A percentile compares a stretch with the other conserved stretches of the same genome.
Evolutionary conservation across 2,888 invertebrate genomes (phyloP).

Genomic region (Drosophila infuscata): DNA sequence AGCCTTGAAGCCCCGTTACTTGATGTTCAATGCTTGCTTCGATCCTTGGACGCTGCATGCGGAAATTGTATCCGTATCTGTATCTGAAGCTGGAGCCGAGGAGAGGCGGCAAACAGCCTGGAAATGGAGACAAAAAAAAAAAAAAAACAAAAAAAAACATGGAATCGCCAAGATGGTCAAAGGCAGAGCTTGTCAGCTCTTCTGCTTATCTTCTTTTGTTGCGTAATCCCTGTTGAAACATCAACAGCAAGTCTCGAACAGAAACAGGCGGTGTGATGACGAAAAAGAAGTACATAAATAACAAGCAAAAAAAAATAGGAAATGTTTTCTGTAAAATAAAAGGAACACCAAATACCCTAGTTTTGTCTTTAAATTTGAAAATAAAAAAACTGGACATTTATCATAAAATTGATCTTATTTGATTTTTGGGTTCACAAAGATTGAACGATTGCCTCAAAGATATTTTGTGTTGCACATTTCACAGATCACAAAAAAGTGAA

Average conservation of each 20-base stretch:
- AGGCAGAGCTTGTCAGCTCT: slow-evolving; percentile 38
- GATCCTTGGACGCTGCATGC: neutral
- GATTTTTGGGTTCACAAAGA: neutral
- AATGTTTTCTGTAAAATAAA: neutral
- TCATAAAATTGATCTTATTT: neutral
- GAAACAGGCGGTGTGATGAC: slow-evolving; percentile 6
- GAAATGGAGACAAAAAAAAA: neutral
- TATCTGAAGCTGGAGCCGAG: neutral
- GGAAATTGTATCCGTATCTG: neutral
- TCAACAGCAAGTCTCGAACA: slow-evolving; percentile 41
- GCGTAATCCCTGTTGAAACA: slow-evolving; percentile 41
- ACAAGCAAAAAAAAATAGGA: neutral
- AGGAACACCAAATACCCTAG: neutral
- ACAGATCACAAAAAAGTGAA: neutral
- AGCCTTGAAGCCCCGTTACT: neutral
- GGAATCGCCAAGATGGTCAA: neutral
- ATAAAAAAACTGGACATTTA: too few species aligned
- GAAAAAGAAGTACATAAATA: neutral
- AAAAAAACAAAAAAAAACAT: slow-evolving; percentile 3
- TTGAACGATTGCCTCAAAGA: neutral
- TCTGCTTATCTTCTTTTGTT: slow-evolving; percentile 50
- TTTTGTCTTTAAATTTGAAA: neutral
- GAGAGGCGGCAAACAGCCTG: neutral
- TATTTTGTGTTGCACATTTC: neutral
- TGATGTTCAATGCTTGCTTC: neutral